Conservation (phyloP, 2,888 invertebrate genomes). For the Andrena trimmerana region DNA sequence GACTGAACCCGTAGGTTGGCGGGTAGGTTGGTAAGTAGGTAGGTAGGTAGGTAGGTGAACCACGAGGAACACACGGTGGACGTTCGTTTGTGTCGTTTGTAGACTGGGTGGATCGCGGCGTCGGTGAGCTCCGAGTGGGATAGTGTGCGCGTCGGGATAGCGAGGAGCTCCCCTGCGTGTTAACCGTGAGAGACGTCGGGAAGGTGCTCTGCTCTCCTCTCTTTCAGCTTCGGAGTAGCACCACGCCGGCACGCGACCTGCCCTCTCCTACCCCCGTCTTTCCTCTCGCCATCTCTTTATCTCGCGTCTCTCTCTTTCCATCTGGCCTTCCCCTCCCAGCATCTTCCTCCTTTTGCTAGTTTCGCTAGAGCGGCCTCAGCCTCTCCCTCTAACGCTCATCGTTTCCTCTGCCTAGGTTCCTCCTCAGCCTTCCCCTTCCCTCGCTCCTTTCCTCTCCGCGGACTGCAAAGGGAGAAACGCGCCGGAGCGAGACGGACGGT, state of each 20-base stretch:
- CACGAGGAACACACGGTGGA: constrained; percentile 56
- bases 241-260: constrained; percentile 84
- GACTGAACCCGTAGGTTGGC: constrained; percentile 78
- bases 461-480: constrained; percentile 20
- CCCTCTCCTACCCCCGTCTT: constrained; percentile 64
- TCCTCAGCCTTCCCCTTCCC: constrained; percentile 58
- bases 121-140: constrained; percentile 33
- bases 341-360: constrained; percentile 35
- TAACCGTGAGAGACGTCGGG: constrained; percentile 81
- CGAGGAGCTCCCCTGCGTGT: constrained; percentile 73
- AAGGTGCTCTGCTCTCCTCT: constrained; percentile 79
- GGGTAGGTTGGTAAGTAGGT: constrained; percentile 80
- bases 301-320: constrained; percentile 22
- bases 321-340: constrained; percentile 13
- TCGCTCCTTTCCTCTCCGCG: not conserved
- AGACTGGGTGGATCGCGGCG: constrained; percentile 51
- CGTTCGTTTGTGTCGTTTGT: constrained; percentile 29
- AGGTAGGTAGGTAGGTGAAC: constrained; percentile 79
- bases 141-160: constrained; percentile 48
- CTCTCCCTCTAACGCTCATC: constrained; percentile 53
- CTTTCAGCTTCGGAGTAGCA: constrained; percentile 78
- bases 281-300: constrained; percentile 51
- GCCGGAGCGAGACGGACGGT: constrained; percentile 30
- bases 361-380: constrained; percentile 9
- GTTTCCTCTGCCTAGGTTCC: constrained; percentile 58